Evolutionary conservation across 2,797 vertebrate genomes (phyloP).

Genomic region (Urocyon cinereoargenteus): DNA sequence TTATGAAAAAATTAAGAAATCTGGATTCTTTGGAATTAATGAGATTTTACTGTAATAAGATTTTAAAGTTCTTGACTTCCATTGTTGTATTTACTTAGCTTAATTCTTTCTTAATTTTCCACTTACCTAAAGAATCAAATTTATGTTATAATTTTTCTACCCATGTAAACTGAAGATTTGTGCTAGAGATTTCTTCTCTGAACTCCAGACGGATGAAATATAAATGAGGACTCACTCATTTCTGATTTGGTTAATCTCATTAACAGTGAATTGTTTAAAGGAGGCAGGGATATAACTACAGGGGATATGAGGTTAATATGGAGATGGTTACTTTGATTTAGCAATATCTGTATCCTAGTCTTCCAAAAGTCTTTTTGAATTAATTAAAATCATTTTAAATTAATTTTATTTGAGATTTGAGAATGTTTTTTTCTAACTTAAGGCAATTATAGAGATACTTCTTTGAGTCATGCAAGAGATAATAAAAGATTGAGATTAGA

Average conservation of each 20-base stretch:
- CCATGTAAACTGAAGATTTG: background rate
- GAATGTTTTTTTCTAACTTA: background rate
- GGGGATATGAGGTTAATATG: background rate
- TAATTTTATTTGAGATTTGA: slow-evolving; percentile 36
- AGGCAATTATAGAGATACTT: background rate
- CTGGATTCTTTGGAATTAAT: slow-evolving; percentile 43
- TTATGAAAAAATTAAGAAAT: slow-evolving; percentile 30
- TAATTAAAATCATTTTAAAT: background rate
- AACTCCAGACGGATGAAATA: background rate
- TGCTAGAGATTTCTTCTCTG: background rate
- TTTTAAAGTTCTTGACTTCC: slow-evolving; percentile 8
- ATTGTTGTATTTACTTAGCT: background rate
- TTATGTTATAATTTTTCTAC: background rate
- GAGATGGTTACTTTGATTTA: background rate
- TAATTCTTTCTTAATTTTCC: slow-evolving; percentile 41
- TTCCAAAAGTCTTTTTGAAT: background rate
- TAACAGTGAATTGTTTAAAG: background rate
- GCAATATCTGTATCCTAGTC: background rate
- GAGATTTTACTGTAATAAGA: background rate
- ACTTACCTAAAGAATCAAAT: background rate
- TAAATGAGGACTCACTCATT: background rate
- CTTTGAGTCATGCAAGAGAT: background rate
- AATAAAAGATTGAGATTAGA: background rate
- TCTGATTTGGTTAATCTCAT: background rate
- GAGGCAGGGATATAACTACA: background rate